Conservation (phyloP, 2,113 vertebrate genomes). For the Zingel zingel region DNA sequence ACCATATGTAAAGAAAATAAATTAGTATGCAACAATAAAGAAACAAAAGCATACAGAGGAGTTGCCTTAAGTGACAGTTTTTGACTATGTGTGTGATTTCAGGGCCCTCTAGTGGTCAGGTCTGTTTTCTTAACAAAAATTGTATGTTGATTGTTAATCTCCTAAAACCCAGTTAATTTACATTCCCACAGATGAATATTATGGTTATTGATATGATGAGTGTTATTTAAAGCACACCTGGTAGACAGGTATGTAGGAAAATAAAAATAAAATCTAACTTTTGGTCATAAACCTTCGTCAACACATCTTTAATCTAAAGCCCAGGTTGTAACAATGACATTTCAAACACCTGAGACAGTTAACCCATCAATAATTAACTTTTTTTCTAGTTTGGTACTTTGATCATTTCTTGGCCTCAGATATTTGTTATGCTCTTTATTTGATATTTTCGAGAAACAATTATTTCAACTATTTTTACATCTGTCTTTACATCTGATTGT, state of each 20-base stretch:
- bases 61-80: neutral
- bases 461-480: no score
- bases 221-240: neutral
- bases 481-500: no score
- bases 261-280: neutral
- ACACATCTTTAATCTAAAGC: neutral
- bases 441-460: neutral
- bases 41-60: neutral
- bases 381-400: neutral
- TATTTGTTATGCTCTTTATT: neutral
- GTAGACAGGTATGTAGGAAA: no score
- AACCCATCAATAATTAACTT: neutral
- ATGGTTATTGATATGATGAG: neutral
- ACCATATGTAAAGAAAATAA: neutral
- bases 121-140: neutral
- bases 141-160: neutral
- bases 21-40: slow-evolving; percentile 23
- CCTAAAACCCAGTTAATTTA: neutral
- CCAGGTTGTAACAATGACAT: neutral
- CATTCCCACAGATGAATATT: neutral
- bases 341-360: neutral
- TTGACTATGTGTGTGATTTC: slow-evolving; percentile 8
- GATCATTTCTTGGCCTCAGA: neutral
- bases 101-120: slow-evolving; percentile 63
- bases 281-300: neutral